These are phyloP conservation scores for Dallia pectoralis DNA, from an alignment of 2,797 vertebrate species.

Conservation along the genomic window DNA sequence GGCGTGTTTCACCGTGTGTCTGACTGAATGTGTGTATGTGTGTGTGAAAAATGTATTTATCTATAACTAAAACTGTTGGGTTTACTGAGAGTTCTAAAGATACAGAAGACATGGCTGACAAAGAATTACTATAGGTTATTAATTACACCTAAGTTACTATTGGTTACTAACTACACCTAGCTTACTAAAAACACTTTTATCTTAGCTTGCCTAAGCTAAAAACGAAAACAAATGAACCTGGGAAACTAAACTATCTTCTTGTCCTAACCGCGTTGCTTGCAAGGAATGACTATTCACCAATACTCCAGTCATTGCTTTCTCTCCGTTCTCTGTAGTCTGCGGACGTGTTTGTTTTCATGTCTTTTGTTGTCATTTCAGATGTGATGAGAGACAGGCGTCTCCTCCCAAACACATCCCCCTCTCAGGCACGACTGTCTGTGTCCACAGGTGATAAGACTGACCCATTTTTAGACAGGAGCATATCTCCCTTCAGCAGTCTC, in stretches of 20 bases:
- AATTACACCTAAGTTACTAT: background rate
- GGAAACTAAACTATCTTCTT: too few relatives aligned
- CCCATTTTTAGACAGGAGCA: slow-evolving; percentile 38
- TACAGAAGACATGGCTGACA: too few relatives aligned
- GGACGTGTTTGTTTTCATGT: slow-evolving; percentile 4
- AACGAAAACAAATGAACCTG: too few relatives aligned
- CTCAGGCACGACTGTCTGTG: slow-evolving; percentile 15
- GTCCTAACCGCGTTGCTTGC: background rate
- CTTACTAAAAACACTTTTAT: background rate
- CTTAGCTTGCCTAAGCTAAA: too few relatives aligned
- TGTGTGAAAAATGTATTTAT: background rate
- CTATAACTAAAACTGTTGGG: background rate
- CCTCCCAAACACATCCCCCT: background rate
- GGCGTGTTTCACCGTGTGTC: background rate
- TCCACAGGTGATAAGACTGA: slow-evolving; percentile 44
- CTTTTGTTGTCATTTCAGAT: background rate
- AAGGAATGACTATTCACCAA: background rate
- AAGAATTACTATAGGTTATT: too few relatives aligned
- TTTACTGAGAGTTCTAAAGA: too few relatives aligned
- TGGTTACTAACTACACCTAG: background rate
- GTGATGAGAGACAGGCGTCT: background rate
- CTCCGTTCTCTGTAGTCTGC: background rate
- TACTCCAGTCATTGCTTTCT: background rate
- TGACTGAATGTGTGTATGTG: background rate
- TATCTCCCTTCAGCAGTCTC: slow-evolving; percentile 24